These are phyloP conservation scores for Ophion obscuratus DNA, from an alignment of 2,888 invertebrate species.

Conservation along the genomic window DNA sequence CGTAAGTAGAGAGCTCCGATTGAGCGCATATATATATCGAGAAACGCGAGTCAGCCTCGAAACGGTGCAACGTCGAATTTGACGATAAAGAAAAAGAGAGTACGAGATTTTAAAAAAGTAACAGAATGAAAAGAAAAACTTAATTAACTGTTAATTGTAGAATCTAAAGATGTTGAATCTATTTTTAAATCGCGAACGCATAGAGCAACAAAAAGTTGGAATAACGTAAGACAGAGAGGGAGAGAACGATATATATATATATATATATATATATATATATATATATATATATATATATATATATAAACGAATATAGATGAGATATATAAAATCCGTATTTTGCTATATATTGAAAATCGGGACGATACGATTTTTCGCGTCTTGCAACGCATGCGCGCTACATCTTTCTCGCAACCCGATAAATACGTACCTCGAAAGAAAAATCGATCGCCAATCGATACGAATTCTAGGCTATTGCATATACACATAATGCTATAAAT, in stretches of 20 bases:
- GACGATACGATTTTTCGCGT: constrained; percentile 48
- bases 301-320: constrained; percentile 66
- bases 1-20: constrained; percentile 37
- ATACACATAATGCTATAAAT: constrained; percentile 13
- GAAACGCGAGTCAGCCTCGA: constrained; percentile 50
- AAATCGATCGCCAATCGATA: constrained; percentile 81
- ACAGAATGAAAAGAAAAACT: constrained; percentile 66
- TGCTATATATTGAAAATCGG: constrained; percentile 77
- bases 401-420: constrained; percentile 75
- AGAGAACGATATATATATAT: constrained; percentile 29
- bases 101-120: constrained; percentile 10
- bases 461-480: constrained; percentile 77
- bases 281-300: constrained; percentile 27
- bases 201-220: constrained; percentile 70
- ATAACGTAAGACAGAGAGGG: constrained; percentile 64
- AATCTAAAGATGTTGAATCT: constrained; percentile 82
- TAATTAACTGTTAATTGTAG: constrained; percentile 80
- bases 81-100: constrained; percentile 30
- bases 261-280: constrained; percentile 58
- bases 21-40: constrained; percentile 1
- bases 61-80: constrained; percentile 60
- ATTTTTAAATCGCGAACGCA: constrained; percentile 82
- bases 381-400: constrained; percentile 71
- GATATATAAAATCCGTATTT: constrained; percentile 79
- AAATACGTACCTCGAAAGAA: constrained; percentile 81